A percentile compares a stretch with the other conserved stretches of the same genome.
phyloP scores from a whole-genome alignment of 2,888 invertebrate species.

The Tortricodes alternella region DNA sequence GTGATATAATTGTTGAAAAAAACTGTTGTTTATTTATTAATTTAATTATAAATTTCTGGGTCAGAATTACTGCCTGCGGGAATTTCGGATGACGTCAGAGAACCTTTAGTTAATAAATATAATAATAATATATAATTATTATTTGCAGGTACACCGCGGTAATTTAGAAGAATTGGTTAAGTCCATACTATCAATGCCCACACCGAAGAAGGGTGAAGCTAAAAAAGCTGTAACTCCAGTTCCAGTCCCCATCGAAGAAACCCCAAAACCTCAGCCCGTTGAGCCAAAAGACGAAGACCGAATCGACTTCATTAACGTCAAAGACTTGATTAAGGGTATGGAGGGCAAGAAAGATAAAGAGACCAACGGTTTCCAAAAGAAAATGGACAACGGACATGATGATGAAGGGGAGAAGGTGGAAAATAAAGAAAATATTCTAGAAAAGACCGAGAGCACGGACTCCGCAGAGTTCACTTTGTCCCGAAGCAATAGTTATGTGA shows the following conservation, averaged over 20 bases:
- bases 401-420: conserved; percentile 43
- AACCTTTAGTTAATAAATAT: conserved; percentile 12
- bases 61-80: too few relatives aligned
- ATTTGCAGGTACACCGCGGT: conserved; percentile 82
- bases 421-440: conserved; percentile 24
- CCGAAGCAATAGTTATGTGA: conserved; percentile 69
- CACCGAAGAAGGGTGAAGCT: conserved; percentile 61
- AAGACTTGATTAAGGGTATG: conserved; percentile 85
- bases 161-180: conserved; percentile 76
- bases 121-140: too few relatives aligned
- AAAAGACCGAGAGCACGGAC: conserved; percentile 22
- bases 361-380: conserved; percentile 70
- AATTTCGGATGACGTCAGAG: too few relatives aligned
- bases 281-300: conserved; percentile 74
- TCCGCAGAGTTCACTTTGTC: conserved; percentile 61
- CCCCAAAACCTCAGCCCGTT: conserved; percentile 45
- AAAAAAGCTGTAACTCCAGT: conserved; percentile 54
- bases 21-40: too few relatives aligned
- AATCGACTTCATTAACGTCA: conserved; percentile 82
- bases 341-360: conserved; percentile 77
- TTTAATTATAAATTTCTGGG: too few relatives aligned
- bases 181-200: conserved; percentile 69
- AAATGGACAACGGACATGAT: conserved; percentile 48
- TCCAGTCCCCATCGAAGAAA: conserved; percentile 51
- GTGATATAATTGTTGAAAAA: too few relatives aligned